Evolutionary conservation across 2,113 vertebrate species (phyloP).

Genomic region (Ophthalmotilapia sp.): DNA sequence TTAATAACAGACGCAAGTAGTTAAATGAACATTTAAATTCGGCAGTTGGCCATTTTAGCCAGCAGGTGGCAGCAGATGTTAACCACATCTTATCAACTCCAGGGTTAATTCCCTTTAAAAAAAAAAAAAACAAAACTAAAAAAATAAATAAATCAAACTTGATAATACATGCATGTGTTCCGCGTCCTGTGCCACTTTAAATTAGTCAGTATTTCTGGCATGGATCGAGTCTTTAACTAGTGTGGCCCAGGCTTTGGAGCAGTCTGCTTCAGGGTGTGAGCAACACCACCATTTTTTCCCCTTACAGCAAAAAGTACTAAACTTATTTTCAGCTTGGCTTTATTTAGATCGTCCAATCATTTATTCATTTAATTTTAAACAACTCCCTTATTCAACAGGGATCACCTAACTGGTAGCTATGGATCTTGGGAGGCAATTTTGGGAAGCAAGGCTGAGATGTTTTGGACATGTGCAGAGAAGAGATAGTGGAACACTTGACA

Average conservation of each 20-base stretch:
- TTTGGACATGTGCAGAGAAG: background rate
- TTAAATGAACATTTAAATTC: background rate
- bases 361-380: background rate
- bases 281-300: background rate
- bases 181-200: background rate
- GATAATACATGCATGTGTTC: background rate
- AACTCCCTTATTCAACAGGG: background rate
- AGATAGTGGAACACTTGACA: background rate
- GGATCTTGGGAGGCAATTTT: background rate
- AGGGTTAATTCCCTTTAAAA: background rate
- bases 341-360: background rate
- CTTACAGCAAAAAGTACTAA: background rate
- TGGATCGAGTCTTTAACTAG: background rate
- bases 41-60: background rate
- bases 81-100: background rate
- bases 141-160: background rate
- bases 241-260: background rate
- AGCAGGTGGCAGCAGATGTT: slow-evolving; percentile 22
- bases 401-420: background rate
- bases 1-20: background rate
- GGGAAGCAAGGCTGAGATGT: background rate
- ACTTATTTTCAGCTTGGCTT: background rate
- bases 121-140: background rate
- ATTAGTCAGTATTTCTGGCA: background rate
- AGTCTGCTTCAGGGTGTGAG: background rate